phyloP scores from a whole-genome alignment of 1,140 invertebrate genomes.

The Neoseiulus cucumeris region DNA sequence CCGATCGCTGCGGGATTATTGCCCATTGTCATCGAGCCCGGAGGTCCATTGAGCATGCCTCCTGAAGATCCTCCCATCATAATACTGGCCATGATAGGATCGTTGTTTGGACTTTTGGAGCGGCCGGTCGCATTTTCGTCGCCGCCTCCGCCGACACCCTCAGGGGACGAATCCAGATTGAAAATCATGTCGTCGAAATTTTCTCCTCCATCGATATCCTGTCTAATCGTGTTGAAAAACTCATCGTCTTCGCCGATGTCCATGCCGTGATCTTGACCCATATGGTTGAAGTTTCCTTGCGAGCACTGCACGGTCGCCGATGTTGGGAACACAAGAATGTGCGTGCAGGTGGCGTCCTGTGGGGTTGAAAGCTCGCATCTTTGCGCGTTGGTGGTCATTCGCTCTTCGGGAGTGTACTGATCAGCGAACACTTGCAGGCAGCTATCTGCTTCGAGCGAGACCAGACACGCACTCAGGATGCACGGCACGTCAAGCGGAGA shows the following conservation, averaged over 20 bases:
- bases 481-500: constrained; percentile 51
- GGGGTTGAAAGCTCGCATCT: constrained; percentile 47
- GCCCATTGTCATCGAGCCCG: background rate
- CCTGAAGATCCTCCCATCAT: constrained; percentile 17
- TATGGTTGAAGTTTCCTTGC: constrained; percentile 18
- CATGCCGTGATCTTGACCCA: constrained; percentile 27
- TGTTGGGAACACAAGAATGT: constrained; percentile 96
- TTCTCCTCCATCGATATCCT: constrained; percentile 37
- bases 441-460: constrained; percentile 86
- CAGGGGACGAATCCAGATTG: constrained; percentile 22
- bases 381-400: constrained; percentile 44
- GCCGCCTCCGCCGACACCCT: constrained; percentile 16
- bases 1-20: constrained; percentile 14
- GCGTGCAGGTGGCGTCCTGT: constrained; percentile 84
- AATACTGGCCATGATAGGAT: constrained; percentile 14
- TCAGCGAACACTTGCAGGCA: constrained; percentile 81
- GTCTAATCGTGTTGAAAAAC: constrained; percentile 45
- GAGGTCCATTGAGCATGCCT: constrained; percentile 15
- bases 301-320: constrained; percentile 64
- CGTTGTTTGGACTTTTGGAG: background rate
- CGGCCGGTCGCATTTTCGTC: constrained; percentile 13
- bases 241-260: constrained; percentile 53
- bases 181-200: constrained; percentile 49
- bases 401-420: constrained; percentile 59
- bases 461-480: constrained; percentile 86